Conservation (phyloP, 1,140 invertebrate species). For the Sogatella furcifera region DNA sequence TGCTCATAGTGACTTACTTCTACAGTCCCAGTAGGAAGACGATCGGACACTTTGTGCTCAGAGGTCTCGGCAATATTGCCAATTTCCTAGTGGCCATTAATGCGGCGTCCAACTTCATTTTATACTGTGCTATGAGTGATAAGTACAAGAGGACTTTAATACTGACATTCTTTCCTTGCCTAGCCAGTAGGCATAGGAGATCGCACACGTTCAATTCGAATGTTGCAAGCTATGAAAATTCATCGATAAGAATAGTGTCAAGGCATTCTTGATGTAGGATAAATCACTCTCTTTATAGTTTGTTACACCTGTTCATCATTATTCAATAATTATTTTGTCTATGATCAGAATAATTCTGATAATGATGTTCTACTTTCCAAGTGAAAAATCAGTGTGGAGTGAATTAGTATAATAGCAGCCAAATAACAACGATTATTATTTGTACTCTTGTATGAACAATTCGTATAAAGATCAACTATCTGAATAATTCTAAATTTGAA, state of each 20-base stretch:
- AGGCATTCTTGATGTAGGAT: neutral
- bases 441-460: too few species aligned
- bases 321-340: too few species aligned
- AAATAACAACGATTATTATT: too few species aligned
- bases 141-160: constrained; percentile 63
- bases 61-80: constrained; percentile 55
- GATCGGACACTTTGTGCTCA: constrained; percentile 30
- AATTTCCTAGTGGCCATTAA: constrained; percentile 61
- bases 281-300: too few species aligned
- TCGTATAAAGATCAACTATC: too few species aligned
- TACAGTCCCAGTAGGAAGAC: constrained; percentile 29
- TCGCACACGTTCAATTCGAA: constrained; percentile 15
- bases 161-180: constrained; percentile 45
- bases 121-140: constrained; percentile 66
- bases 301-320: too few species aligned
- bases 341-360: too few species aligned
- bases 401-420: too few species aligned
- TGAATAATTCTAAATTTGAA: too few species aligned
- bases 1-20: constrained; percentile 40
- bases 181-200: constrained; percentile 11
- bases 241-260: constrained; percentile 6
- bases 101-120: constrained; percentile 60
- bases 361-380: too few species aligned
- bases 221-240: constrained; percentile 14
- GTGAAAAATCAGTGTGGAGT: too few species aligned